Percentiles rank a stretch among this genome's conserved stretches.
phyloP scores from a whole-genome alignment of 2,888 invertebrate species.

The Poecilus cupreus region DNA sequence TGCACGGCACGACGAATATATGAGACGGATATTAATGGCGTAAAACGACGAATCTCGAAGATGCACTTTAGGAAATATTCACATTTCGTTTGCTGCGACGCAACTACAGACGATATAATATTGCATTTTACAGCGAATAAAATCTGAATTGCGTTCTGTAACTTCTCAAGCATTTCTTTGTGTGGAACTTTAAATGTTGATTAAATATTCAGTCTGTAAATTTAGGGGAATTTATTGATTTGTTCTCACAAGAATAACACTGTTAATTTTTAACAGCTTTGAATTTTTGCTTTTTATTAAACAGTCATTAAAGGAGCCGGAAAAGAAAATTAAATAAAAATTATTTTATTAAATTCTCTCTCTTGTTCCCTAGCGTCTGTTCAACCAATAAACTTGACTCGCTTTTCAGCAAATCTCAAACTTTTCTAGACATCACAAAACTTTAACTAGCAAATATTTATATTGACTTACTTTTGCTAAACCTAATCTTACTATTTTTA shows the following conservation, averaged over 20 bases:
- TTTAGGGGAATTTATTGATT: background rate
- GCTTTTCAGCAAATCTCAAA: background rate
- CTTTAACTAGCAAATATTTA: background rate
- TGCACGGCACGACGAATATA: background rate
- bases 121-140: background rate
- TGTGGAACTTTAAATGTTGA: background rate
- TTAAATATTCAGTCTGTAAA: background rate
- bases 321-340: background rate
- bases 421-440: background rate
- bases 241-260: background rate
- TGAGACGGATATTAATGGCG: constrained; percentile 12
- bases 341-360: background rate
- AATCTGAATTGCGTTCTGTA: background rate
- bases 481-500: no score
- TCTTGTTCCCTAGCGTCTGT: background rate
- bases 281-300: background rate
- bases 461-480: no score
- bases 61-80: constrained; percentile 4
- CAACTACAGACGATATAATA: background rate
- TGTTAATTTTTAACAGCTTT: background rate
- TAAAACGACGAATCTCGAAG: constrained; percentile 1
- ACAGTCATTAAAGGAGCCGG: background rate
- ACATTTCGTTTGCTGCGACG: background rate
- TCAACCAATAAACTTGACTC: background rate
- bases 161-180: background rate